Percentiles rank a stretch among this genome's conserved stretches.
phyloP scores from a whole-genome alignment of 2,113 vertebrate species.

The Numida meleagris region DNA sequence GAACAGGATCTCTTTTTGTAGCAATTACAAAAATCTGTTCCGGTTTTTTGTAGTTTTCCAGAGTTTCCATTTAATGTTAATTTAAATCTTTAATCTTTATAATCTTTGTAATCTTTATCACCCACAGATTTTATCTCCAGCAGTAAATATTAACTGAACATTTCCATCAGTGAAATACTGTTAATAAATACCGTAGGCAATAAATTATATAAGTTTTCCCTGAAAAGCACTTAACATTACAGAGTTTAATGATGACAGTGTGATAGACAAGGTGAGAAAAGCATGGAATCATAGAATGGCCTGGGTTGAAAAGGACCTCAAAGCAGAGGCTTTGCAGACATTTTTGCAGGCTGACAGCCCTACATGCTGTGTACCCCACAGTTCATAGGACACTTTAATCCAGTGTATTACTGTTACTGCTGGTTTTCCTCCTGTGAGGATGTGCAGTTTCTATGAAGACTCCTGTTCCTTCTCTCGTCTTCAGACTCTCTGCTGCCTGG shows the following conservation, averaged over 20 bases:
- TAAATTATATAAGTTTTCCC: background rate
- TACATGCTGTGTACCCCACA: too few species aligned
- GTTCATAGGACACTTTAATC: background rate
- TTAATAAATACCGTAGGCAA: background rate
- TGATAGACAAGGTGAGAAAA: background rate
- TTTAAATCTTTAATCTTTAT: too few species aligned
- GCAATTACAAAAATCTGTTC: background rate
- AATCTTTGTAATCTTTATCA: background rate
- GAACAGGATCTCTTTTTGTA: background rate
- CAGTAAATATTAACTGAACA: background rate
- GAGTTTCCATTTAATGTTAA: background rate
- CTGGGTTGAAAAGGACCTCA: too few species aligned
- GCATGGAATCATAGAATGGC: too few species aligned
- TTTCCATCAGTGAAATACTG: background rate
- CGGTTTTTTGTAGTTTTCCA: background rate
- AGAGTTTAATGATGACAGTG: background rate
- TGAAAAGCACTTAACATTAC: background rate
- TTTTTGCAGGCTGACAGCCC: rapidly evolving
- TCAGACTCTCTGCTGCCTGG: background rate
- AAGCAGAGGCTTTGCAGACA: background rate
- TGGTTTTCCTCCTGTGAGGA: background rate
- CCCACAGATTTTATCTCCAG: background rate
- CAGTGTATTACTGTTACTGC: background rate
- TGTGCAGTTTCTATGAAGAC: background rate
- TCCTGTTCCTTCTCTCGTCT: background rate